Conservation (phyloP, 92 coral and sea anemone species). For the Epizoanthus scotinus region DNA sequence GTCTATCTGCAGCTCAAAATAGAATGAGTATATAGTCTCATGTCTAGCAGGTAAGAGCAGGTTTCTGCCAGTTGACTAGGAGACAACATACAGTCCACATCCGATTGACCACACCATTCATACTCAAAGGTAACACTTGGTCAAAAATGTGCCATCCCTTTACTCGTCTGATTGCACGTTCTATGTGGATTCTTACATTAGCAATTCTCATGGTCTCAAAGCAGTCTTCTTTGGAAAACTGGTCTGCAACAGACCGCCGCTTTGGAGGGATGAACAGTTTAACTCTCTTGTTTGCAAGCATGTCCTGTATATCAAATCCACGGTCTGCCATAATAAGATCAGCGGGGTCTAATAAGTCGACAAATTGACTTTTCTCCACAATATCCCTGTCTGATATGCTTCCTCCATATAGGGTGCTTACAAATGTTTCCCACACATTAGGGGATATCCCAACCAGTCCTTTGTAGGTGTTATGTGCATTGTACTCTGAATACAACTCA, state of each 20-base stretch:
- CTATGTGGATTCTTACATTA: conserved; percentile 61
- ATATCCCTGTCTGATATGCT: conserved; percentile 67
- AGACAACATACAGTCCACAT: conserved; percentile 64
- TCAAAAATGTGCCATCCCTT: conserved; percentile 75
- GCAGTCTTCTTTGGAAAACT: conserved; percentile 62
- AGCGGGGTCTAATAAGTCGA: conserved; percentile 54
- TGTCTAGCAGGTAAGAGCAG: conserved; percentile 53
- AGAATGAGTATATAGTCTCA: too few species aligned
- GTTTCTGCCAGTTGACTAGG: conserved; percentile 59
- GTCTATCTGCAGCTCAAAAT: too few species aligned
- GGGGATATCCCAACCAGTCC: conserved; percentile 73
- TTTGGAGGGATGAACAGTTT: conserved; percentile 56
- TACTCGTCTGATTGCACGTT: conserved; percentile 65
- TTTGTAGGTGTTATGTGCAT: conserved; percentile 60
- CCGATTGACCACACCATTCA: conserved; percentile 61
- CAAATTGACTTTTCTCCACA: conserved; percentile 50
- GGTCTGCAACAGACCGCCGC: conserved; percentile 45
- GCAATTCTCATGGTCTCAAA: conserved; percentile 69
- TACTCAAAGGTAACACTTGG: conserved; percentile 61
- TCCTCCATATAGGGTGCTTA: conserved; percentile 58
- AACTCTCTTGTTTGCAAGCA: conserved; percentile 47
- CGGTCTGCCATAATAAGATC: conserved; percentile 64
- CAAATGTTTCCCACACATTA: conserved; percentile 67
- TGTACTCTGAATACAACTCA: conserved; percentile 68
- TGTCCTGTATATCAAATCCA: conserved; percentile 64